Percentiles rank a stretch among this genome's conserved stretches.
Evolutionary conservation across 2,797 vertebrate genomes (phyloP).

Genomic region (Valencia hispanica): DNA sequence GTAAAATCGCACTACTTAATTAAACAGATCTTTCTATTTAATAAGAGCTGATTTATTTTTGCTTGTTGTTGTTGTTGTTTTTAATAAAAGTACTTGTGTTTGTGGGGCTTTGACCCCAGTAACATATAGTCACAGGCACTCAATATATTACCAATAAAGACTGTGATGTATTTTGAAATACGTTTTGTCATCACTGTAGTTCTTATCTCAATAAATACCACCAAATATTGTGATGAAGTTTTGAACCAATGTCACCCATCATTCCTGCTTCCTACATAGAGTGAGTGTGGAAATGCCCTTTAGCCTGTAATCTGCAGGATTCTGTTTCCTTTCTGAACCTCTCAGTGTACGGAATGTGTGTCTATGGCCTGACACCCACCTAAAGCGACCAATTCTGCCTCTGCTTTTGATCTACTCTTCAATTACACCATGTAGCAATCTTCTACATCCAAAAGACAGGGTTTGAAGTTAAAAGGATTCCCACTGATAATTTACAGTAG

Average conservation of each 20-base stretch:
- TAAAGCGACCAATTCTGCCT: constrained; percentile 58
- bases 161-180: background rate
- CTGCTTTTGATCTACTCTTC: constrained; percentile 78
- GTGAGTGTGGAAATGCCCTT: constrained; percentile 45
- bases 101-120: background rate
- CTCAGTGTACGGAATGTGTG: constrained; percentile 35
- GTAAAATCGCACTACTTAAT: background rate
- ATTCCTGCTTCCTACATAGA: constrained; percentile 14
- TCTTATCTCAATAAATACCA: background rate
- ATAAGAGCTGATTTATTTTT: background rate
- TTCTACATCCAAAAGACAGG: constrained; percentile 68
- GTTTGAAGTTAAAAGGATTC: constrained; percentile 75
- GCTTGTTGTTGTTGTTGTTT: background rate
- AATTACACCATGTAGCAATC: constrained; percentile 80
- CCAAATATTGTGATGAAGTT: background rate
- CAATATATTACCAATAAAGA: too few relatives aligned
- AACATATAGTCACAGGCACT: background rate
- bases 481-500: constrained; percentile 67
- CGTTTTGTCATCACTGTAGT: background rate
- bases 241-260: background rate
- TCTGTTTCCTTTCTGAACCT: constrained; percentile 45
- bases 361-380: constrained; percentile 53
- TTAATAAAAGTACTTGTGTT: background rate
- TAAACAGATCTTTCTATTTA: background rate
- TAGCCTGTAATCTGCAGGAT: constrained; percentile 62